A percentile compares a stretch with the other conserved stretches of the same genome.
Conservation (phyloP, 2,888 invertebrate species). For the Fabriciana adippe region DNA sequence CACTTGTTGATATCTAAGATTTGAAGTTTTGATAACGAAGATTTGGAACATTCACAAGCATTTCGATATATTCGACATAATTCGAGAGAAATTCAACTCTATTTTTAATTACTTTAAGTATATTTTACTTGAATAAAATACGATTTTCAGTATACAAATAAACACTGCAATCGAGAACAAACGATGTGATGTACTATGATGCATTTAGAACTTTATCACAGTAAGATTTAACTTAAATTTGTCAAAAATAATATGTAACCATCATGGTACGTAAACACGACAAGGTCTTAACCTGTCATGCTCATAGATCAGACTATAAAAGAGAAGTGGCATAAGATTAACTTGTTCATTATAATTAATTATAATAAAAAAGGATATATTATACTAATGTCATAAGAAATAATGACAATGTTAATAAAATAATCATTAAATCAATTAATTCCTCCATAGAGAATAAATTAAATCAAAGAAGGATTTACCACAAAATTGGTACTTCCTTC, state of each 20-base stretch:
- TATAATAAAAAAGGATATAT: background rate
- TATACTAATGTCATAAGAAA: no score
- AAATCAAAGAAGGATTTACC: background rate
- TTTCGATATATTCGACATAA: background rate
- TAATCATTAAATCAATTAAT: background rate
- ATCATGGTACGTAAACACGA: slow-evolving; percentile 14
- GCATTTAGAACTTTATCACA: slow-evolving; percentile 17
- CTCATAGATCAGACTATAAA: background rate
- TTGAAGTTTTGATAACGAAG: slow-evolving; percentile 13
- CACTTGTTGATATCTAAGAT: slow-evolving; percentile 18
- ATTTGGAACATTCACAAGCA: slow-evolving; percentile 3
- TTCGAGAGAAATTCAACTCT: slow-evolving; percentile 12
- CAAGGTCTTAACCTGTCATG: slow-evolving; percentile 12
- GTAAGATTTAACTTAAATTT: slow-evolving; percentile 17
- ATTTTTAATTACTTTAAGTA: background rate
- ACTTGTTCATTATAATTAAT: background rate
- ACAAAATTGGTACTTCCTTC: no score
- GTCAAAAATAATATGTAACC: slow-evolving; percentile 9
- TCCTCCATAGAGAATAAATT: background rate
- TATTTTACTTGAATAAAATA: background rate
- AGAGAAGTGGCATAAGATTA: slow-evolving; percentile 2
- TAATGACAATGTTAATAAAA: no score
- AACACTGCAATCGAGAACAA: slow-evolving; percentile 1
- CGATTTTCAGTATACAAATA: background rate
- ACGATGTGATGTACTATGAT: background rate